These are phyloP conservation scores for Drosophila nebulosa DNA, from an alignment of 1,140 invertebrate species.

Conservation along the genomic window DNA sequence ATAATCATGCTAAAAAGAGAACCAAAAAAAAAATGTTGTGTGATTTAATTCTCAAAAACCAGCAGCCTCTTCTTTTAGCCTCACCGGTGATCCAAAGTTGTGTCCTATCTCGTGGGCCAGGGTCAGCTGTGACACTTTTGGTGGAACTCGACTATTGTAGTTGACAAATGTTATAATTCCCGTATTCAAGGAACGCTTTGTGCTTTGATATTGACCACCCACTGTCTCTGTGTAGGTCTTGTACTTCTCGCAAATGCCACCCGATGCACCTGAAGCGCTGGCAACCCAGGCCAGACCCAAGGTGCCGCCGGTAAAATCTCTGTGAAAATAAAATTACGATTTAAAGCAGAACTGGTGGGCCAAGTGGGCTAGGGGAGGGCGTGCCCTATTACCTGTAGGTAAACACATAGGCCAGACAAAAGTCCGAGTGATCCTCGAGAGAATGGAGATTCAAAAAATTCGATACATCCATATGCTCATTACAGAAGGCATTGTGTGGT, in stretches of 20 bases:
- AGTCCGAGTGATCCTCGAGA: slow-evolving; percentile 97
- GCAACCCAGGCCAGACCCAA: slow-evolving; percentile 98
- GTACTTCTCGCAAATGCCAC: slow-evolving; percentile 99
- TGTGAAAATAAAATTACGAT: slow-evolving; percentile 49
- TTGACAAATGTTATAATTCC: slow-evolving; percentile 99
- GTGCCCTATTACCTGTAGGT: slow-evolving; percentile 88
- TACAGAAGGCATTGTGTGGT: slow-evolving; percentile 95
- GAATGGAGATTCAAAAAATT: slow-evolving; percentile 99
- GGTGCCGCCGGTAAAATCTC: slow-evolving; percentile 97
- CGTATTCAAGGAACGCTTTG: slow-evolving; percentile 97
- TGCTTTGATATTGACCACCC: slow-evolving; percentile 95
- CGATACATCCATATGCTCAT: slow-evolving; percentile 98
- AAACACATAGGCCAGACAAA: slow-evolving; percentile 99
- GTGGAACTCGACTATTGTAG: slow-evolving; percentile 97
- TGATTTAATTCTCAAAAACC: not conserved
- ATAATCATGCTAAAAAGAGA: slow-evolving; percentile 92
- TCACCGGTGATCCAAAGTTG: slow-evolving; percentile 98
- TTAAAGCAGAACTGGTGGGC: not conserved
- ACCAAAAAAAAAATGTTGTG: not conserved
- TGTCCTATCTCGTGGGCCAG: slow-evolving; percentile 99
- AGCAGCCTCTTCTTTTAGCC: slow-evolving; percentile 36
- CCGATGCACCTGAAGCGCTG: slow-evolving; percentile 96
- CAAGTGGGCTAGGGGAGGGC: too few species aligned
- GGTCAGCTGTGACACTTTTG: slow-evolving; percentile 98
- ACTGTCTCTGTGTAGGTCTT: slow-evolving; percentile 98